A percentile compares a stretch with the other conserved stretches of the same genome.
These are phyloP conservation scores for Chaetodon auriga DNA, from an alignment of 2,113 vertebrate species.

Conservation along the genomic window DNA sequence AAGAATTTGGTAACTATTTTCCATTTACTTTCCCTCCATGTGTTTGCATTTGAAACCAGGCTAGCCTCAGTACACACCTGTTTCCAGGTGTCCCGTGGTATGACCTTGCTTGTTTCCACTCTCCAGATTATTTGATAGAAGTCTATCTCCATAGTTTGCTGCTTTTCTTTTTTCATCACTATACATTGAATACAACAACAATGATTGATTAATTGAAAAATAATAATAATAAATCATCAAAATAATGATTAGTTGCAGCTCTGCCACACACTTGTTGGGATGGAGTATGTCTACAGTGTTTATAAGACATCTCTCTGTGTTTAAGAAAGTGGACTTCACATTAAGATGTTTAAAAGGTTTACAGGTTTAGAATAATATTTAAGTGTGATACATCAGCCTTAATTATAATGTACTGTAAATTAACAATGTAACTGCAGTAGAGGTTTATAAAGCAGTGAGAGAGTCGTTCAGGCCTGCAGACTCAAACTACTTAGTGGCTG, in stretches of 20 bases:
- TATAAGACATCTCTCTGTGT: neutral
- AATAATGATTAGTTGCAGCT: neutral
- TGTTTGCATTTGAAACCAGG: too few relatives aligned
- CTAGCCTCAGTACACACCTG: too few relatives aligned
- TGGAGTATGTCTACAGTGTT: neutral
- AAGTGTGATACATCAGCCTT: slow-evolving; percentile 30
- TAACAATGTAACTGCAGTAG: neutral
- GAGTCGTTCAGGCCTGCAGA: neutral
- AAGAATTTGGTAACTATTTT: too few relatives aligned
- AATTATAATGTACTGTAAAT: neutral
- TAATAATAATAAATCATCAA: neutral
- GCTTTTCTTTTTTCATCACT: neutral
- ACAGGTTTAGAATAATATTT: slow-evolving; percentile 20
- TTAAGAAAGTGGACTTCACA: neutral
- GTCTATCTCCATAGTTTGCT: neutral
- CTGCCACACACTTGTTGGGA: neutral
- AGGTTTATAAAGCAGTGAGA: slow-evolving; percentile 14
- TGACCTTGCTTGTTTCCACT: too few relatives aligned
- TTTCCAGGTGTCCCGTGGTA: too few relatives aligned
- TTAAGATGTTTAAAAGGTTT: neutral
- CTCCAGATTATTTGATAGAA: too few relatives aligned
- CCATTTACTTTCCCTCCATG: too few relatives aligned
- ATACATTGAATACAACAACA: neutral
- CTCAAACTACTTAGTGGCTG: neutral
- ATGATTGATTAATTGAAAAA: neutral